Evolutionary conservation across 1,140 invertebrate species (phyloP).

Genomic region (Caenorhabditis briggsae): DNA sequence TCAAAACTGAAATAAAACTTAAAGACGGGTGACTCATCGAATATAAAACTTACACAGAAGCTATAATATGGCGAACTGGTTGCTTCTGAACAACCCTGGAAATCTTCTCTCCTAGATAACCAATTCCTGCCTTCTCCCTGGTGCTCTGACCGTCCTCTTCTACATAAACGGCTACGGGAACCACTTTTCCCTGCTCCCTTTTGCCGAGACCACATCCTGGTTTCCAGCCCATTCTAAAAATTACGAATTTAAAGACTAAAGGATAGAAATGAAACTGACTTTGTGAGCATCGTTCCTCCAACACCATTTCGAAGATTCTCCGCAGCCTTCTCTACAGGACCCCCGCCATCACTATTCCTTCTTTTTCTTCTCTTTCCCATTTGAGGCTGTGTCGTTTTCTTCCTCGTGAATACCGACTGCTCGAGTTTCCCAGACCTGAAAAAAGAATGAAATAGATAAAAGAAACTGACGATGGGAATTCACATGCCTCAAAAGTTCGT

Average conservation of each 20-base stretch:
- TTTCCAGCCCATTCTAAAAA: constrained; percentile 81
- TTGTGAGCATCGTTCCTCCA: constrained; percentile 46
- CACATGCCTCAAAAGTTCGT: constrained; percentile 53
- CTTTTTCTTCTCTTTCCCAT: constrained; percentile 28
- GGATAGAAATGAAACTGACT: neutral
- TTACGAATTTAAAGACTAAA: constrained; percentile 68
- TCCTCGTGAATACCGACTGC: constrained; percentile 48
- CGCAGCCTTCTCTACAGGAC: constrained; percentile 66
- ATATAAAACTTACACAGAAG: constrained; percentile 52
- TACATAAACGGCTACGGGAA: constrained; percentile 61
- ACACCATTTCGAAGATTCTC: constrained; percentile 80
- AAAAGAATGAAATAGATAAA: neutral
- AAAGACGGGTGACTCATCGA: neutral
- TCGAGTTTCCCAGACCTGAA: constrained; percentile 46
- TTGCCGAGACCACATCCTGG: constrained; percentile 81
- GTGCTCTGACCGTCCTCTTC: constrained; percentile 62
- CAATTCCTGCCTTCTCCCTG: constrained; percentile 58
- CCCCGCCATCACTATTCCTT: neutral
- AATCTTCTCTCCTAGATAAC: constrained; percentile 63
- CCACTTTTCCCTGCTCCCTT: constrained; percentile 66
- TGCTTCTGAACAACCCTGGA: constrained; percentile 60
- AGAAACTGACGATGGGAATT: constrained; percentile 51
- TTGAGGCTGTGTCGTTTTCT: neutral
- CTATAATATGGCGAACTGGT: constrained; percentile 39
- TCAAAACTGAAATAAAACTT: constrained; percentile 42